phyloP scores from a whole-genome alignment of 1,140 invertebrate genomes.

The Drosophila nebulosa region DNA sequence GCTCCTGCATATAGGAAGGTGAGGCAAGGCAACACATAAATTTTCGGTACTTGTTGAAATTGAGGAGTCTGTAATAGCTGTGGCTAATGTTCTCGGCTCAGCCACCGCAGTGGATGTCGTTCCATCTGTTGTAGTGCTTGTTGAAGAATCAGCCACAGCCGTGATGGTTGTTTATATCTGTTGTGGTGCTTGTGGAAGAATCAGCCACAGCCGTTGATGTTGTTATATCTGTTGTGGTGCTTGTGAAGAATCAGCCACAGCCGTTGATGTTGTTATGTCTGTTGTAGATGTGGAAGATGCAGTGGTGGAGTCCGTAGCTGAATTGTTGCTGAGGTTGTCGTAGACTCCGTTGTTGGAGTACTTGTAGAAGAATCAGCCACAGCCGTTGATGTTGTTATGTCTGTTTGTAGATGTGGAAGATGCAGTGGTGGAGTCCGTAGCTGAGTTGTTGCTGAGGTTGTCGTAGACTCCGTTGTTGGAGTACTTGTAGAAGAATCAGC shows the following conservation, averaged over 20 bases:
- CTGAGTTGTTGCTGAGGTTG: no score
- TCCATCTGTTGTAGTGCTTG: not conserved
- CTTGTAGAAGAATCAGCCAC: no score
- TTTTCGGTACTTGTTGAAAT: not conserved
- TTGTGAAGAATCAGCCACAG: not conserved
- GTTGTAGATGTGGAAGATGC: no score
- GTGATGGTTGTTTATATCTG: not conserved
- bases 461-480: no score
- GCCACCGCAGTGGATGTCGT: not conserved
- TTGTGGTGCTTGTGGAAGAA: not conserved
- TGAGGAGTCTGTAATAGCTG: not conserved
- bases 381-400: no score
- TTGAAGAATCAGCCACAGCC: not conserved
- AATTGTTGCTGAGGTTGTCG: no score
- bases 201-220: not conserved
- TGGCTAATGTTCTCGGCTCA: not conserved
- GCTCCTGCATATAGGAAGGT: not conserved
- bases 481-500: no score
- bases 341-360: no score
- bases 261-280: no score
- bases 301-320: no score
- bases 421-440: no score
- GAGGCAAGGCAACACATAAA: not conserved
- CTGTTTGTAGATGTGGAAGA: not conserved
- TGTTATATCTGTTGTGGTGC: not conserved